phyloP scores from a whole-genome alignment of 2,113 vertebrate species.

The Tragelaphus strepsiceros region DNA sequence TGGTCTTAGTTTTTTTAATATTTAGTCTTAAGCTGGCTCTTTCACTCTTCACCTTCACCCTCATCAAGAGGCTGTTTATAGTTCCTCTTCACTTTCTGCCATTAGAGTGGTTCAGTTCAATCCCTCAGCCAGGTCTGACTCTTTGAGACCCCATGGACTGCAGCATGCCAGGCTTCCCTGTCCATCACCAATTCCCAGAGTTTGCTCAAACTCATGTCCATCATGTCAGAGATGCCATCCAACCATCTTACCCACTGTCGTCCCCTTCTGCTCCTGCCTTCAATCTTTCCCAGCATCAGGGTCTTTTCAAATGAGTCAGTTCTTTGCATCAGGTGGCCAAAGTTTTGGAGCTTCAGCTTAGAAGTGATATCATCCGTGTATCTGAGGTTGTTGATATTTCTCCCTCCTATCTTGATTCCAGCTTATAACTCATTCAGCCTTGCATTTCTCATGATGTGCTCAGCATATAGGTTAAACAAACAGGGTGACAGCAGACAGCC shows the following conservation, averaged over 20 bases:
- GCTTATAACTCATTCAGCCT: background rate
- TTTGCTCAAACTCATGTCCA: background rate
- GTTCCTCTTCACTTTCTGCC: background rate
- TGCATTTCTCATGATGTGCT: background rate
- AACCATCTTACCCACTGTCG: background rate
- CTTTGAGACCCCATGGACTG: background rate
- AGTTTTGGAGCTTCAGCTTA: background rate
- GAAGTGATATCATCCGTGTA: background rate
- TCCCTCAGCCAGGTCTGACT: background rate
- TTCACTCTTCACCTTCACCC: background rate
- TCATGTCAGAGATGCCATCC: background rate
- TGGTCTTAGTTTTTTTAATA: background rate
- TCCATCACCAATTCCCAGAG: background rate
- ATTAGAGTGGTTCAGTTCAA: background rate
- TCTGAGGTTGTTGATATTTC: background rate
- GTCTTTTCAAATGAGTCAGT: background rate
- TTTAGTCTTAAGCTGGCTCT: background rate
- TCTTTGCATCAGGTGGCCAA: background rate
- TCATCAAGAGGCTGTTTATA: background rate
- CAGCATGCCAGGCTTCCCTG: background rate
- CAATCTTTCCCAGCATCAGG: background rate
- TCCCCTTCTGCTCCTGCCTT: background rate
- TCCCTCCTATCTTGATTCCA: background rate
- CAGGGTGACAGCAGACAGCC: background rate
- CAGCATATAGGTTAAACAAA: background rate